These are phyloP conservation scores for Onthophagus sagittarius DNA, from an alignment of 2,888 invertebrate species.

Conservation along the genomic window DNA sequence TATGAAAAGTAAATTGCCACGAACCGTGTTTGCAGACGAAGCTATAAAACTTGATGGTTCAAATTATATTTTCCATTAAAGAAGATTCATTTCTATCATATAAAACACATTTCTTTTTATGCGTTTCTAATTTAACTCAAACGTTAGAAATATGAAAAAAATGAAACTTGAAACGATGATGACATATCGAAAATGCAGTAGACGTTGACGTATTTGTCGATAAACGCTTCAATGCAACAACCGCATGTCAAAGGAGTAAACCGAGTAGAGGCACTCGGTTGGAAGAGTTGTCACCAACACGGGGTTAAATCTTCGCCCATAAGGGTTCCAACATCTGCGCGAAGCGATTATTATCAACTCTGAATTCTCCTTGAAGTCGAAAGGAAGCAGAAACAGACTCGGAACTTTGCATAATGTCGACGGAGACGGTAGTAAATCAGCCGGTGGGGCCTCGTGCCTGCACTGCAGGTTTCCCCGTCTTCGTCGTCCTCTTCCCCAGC, in stretches of 20 bases:
- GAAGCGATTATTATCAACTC: neutral
- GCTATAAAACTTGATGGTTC: neutral
- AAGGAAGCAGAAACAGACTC: constrained; percentile 43
- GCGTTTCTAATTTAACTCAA: too few relatives aligned
- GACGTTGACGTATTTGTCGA: neutral
- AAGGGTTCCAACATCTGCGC: neutral
- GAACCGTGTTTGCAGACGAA: neutral
- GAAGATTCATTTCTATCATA: neutral
- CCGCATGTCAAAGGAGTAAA: neutral
- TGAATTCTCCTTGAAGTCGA: constrained; percentile 18
- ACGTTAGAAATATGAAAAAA: neutral
- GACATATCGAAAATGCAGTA: neutral
- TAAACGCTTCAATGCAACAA: neutral
- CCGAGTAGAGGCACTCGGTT: neutral
- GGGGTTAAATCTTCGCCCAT: neutral
- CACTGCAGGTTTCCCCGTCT: constrained; percentile 19
- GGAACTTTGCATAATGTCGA: constrained; percentile 51
- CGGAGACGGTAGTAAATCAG: constrained; percentile 48
- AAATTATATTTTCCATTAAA: neutral
- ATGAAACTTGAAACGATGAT: neutral
- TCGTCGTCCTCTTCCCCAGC: constrained; percentile 17
- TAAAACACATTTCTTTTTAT: too few relatives aligned
- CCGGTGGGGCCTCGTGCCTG: neutral
- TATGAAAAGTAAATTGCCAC: neutral
- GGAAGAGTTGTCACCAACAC: neutral